Evolutionary conservation across 2,113 vertebrate genomes (phyloP).

Genomic region (Phoenicopterus ruber): DNA sequence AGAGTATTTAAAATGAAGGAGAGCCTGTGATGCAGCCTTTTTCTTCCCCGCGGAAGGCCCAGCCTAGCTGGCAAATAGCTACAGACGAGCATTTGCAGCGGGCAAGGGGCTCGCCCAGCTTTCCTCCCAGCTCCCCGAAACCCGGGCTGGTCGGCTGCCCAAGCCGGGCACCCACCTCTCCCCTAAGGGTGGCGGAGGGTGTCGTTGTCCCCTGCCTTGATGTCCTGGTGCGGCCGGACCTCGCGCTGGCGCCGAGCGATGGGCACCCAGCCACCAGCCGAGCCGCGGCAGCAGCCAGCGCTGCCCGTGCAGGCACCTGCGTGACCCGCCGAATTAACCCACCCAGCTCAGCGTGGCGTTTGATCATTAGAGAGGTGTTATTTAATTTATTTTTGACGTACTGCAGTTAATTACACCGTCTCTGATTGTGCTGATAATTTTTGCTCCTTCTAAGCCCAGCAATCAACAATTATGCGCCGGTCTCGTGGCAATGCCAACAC

Average conservation of each 20-base stretch:
- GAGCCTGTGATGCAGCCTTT: fast-evolving
- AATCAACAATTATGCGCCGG: not conserved
- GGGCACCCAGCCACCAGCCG: not conserved
- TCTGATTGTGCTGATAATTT: not conserved
- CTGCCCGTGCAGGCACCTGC: fast-evolving
- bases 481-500: not conserved
- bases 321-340: not conserved
- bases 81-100: fast-evolving
- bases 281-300: not conserved
- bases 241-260: fast-evolving
- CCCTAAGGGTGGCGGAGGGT: fast-evolving
- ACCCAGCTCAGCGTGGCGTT: not conserved
- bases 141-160: fast-evolving
- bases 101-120: not conserved
- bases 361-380: not conserved
- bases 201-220: fast-evolving
- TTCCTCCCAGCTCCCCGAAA: not conserved
- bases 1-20: fast-evolving
- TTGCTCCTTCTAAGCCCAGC: not conserved
- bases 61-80: not conserved
- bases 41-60: not conserved
- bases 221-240: fast-evolving
- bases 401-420: not conserved
- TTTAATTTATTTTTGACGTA: not conserved
- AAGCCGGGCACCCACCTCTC: not conserved